A percentile compares a stretch with the other conserved stretches of the same genome.
phyloP scores from a whole-genome alignment of 1,140 invertebrate genomes.

The Apis laboriosa region DNA sequence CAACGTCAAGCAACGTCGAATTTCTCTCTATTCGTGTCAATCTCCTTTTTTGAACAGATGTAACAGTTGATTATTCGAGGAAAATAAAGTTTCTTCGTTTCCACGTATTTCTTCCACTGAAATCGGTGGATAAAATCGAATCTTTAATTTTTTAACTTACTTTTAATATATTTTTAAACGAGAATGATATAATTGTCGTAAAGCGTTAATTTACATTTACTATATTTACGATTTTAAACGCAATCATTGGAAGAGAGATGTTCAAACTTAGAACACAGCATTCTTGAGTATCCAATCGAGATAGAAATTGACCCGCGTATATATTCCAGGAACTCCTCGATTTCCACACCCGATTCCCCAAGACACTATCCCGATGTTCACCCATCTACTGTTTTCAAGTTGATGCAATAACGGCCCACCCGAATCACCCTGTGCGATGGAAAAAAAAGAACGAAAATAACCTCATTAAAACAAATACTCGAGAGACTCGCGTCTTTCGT shows the following conservation, averaged over 20 bases:
- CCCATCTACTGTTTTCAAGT: constrained; percentile 87
- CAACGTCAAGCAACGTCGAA: constrained; percentile 26
- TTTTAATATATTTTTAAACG: too few relatives aligned
- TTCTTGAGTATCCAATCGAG: constrained; percentile 88
- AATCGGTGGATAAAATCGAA: too few relatives aligned
- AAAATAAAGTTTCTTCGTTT: constrained; percentile 76
- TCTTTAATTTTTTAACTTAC: too few relatives aligned
- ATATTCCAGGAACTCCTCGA: constrained; percentile 86
- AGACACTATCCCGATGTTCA: constrained; percentile 90
- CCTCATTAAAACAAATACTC: too few relatives aligned
- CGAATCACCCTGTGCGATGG: constrained; percentile 86
- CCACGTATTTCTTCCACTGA: constrained; percentile 19
- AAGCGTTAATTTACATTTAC: too few relatives aligned
- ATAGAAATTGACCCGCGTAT: constrained; percentile 87
- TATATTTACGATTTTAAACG: too few relatives aligned
- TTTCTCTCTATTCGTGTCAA: constrained; percentile 69
- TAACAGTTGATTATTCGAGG: constrained; percentile 66
- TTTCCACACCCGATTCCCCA: constrained; percentile 89
- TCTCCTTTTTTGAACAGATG: constrained; percentile 67
- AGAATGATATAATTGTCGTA: too few relatives aligned
- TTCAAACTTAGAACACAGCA: constrained; percentile 79
- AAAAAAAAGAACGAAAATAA: too few relatives aligned
- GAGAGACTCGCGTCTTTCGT: too few relatives aligned
- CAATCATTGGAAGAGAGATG: too few relatives aligned
- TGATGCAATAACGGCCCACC: constrained; percentile 90